Percentiles rank a stretch among this genome's conserved stretches.
Evolutionary conservation across 2,797 vertebrate species (phyloP).

Genomic region (Cyclura pinguis): DNA sequence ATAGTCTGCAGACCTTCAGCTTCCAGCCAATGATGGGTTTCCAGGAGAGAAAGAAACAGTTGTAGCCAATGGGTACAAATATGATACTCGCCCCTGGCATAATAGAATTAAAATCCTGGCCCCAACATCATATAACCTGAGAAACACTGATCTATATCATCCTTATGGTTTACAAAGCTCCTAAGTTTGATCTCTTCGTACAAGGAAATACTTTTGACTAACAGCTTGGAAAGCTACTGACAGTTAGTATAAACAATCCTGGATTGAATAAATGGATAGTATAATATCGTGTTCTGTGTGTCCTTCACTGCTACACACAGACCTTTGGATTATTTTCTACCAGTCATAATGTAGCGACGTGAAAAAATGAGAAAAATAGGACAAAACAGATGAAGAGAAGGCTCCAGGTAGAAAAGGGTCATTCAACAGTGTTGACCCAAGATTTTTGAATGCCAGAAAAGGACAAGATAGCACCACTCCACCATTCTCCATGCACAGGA

Average conservation of each 20-base stretch:
- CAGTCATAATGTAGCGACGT: background rate
- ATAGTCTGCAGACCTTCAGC: no score
- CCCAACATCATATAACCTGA: no score
- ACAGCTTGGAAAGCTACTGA: background rate
- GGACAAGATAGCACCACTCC: background rate
- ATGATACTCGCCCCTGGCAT: no score
- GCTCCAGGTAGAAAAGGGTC: background rate
- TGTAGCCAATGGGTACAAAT: no score
- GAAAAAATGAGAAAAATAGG: background rate
- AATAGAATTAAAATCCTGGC: no score
- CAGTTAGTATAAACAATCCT: background rate
- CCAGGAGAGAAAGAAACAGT: no score
- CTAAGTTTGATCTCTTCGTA: background rate
- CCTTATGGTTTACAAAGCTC: background rate
- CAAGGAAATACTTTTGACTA: background rate
- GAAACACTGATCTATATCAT: background rate
- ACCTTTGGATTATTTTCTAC: background rate
- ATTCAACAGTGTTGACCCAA: background rate
- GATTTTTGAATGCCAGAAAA: background rate
- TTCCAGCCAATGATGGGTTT: no score
- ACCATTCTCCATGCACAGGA: background rate
- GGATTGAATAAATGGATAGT: background rate
- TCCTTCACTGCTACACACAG: background rate
- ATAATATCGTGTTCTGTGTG: background rate
- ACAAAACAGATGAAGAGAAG: background rate